A percentile compares a stretch with the other conserved stretches of the same genome.
Evolutionary conservation across 92 coral and sea anemone species (phyloP).

Genomic region (Epizoanthus illoricatus): DNA sequence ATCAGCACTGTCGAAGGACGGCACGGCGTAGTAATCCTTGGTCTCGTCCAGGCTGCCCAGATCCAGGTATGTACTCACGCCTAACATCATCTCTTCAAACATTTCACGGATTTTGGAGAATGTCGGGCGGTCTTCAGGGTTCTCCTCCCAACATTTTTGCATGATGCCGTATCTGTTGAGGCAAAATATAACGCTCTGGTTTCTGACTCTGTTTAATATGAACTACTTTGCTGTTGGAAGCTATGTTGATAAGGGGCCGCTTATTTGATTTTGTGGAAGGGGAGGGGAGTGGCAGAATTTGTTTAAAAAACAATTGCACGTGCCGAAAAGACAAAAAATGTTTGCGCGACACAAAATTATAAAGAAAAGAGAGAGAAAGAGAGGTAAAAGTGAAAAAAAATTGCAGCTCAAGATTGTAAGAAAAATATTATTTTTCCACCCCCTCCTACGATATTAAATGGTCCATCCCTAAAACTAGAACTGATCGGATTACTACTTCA

Average conservation of each 20-base stretch:
- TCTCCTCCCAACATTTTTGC: conserved; percentile 64
- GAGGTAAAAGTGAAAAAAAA: too few relatives aligned
- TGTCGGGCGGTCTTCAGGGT: conserved; percentile 64
- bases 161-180: conserved; percentile 58
- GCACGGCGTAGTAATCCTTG: conserved; percentile 73
- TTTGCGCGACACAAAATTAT: too few relatives aligned
- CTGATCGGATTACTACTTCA: too few relatives aligned
- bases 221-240: background rate
- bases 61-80: conserved; percentile 69
- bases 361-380: too few relatives aligned
- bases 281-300: too few relatives aligned
- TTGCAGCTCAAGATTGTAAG: too few relatives aligned
- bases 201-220: background rate
- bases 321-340: too few relatives aligned
- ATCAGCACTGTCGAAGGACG: conserved; percentile 69
- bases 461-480: too few relatives aligned
- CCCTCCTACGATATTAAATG: too few relatives aligned
- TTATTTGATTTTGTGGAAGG: too few relatives aligned
- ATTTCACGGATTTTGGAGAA: conserved; percentile 54
- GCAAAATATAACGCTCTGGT: background rate
- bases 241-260: background rate
- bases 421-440: too few relatives aligned
- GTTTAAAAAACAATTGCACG: too few relatives aligned
- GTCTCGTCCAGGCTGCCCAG: conserved; percentile 70
- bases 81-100: conserved; percentile 68